Base-by-base conservation (phyloP, 2,888 invertebrate genomes). In the Margaritifera margaritifera region DNA sequence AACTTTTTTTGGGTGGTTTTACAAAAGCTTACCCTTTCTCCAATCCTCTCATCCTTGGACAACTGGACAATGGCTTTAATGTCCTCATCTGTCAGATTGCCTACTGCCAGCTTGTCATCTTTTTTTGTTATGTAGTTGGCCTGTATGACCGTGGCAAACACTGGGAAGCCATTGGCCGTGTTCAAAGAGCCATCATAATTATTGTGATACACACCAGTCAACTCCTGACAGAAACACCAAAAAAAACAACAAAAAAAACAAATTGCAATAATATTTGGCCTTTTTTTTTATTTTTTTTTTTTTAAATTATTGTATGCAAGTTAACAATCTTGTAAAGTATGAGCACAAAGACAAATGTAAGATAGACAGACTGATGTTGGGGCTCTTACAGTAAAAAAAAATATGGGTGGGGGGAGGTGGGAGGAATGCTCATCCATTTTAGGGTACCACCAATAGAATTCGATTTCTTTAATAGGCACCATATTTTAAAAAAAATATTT, bases 121-220 rank as follows among this genome's bases (percentile, higher is more conserved):
- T 96, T 96, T 18, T 97, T 97, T 2, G 95, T 92, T 80, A 99
- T 93, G 90, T 98, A 95, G 91, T 99, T 99, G 8, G 97, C 99
- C 84, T 98, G 93, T 65, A 99, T 96, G 1, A 99, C 96, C 0
- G 99, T 99, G 2, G 98, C 95, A 91, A 99, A 99, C 0, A 99
- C 98, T 0, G 99, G 99, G 89, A 99, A 99, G 4, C 99, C 93
- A 80, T 92, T 92, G 31, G 87, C 74, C 42, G 96, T 96, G 89
- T 99, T 99, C 25, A 99, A 91, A 0, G 98, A 97, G 0, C 98
- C 98, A 87, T 99, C 99, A 87, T 99, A 99, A 88, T 95, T 98
- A 89, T 99, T 98, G 1, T 97, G 97, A 88, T 99, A 99, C 66
- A 98, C 94, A 4, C 98, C 99, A 3, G 92, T 92, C 68, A 92